These are phyloP conservation scores for Tapera naevia DNA, from an alignment of 2,797 vertebrate species.

Conservation along the genomic window DNA sequence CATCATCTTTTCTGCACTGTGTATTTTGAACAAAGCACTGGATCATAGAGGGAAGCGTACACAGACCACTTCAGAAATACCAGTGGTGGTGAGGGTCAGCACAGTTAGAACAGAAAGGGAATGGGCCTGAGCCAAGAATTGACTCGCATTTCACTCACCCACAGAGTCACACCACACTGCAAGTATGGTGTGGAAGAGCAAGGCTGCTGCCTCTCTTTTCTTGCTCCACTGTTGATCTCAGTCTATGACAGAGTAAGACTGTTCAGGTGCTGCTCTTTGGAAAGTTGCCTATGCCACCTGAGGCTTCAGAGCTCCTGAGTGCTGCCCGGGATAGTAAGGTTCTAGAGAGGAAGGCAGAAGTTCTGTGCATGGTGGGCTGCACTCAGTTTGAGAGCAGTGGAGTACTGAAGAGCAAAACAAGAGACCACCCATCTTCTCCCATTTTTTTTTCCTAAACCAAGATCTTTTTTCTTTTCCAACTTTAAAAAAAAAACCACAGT, in stretches of 20 bases:
- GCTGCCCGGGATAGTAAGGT: neutral
- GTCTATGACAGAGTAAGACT: neutral
- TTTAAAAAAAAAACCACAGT: neutral
- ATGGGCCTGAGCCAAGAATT: neutral
- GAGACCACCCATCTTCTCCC: neutral
- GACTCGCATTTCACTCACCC: neutral
- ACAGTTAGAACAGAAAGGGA: neutral
- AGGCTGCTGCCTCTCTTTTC: neutral
- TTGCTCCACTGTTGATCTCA: neutral
- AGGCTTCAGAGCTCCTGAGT: neutral
- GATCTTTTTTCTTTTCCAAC: neutral
- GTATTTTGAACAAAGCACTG: neutral
- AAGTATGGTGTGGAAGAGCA: neutral
- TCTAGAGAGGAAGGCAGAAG: neutral
- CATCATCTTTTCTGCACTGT: neutral
- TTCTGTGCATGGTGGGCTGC: neutral
- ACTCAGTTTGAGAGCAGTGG: neutral
- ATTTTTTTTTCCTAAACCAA: neutral
- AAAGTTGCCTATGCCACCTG: neutral
- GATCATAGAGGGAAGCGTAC: rapidly evolving
- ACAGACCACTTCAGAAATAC: neutral
- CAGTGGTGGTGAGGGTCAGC: neutral
- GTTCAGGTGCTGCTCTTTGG: neutral
- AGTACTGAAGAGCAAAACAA: neutral
- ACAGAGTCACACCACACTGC: rapidly evolving